phyloP scores from a whole-genome alignment of 2,888 invertebrate genomes.

The Caenorhabditis afra region DNA sequence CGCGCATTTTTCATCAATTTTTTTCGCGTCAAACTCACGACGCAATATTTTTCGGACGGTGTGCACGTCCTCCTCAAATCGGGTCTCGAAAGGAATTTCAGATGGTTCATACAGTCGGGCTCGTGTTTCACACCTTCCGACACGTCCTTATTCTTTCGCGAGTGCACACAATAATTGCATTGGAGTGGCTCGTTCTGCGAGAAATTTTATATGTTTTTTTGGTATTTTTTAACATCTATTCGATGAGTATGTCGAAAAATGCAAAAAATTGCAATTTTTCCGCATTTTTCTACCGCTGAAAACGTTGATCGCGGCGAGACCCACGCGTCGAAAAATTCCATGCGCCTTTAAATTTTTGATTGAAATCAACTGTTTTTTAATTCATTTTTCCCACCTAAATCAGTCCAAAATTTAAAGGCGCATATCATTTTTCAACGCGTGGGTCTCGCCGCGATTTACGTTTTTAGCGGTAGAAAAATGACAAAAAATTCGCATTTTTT shows the following conservation, averaged over 20 bases:
- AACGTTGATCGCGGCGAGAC: too few relatives aligned
- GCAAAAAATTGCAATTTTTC: not conserved
- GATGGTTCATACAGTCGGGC: constrained; percentile 73
- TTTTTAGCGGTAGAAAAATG: too few relatives aligned
- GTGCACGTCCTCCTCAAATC: constrained; percentile 69
- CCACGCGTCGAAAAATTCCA: too few relatives aligned
- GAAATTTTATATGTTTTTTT: not conserved
- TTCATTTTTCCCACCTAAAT: too few relatives aligned
- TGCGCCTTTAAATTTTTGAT: too few relatives aligned
- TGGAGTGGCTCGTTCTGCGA: constrained; percentile 37
- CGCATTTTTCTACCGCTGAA: too few relatives aligned
- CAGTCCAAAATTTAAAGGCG: too few relatives aligned
- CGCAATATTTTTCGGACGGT: constrained; percentile 65
- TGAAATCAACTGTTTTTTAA: too few relatives aligned
- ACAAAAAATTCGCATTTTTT: too few relatives aligned
- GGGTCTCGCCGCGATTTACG: too few relatives aligned
- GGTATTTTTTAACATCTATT: too few relatives aligned
- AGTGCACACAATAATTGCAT: constrained; percentile 73
- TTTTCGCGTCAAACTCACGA: constrained; percentile 41
- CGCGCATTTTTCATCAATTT: not conserved
- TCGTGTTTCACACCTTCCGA: constrained; percentile 68
- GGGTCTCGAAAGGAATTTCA: constrained; percentile 68
- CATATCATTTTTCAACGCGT: too few relatives aligned
- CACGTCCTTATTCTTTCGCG: constrained; percentile 68
- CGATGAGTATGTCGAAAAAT: constrained; percentile 11